Evolutionary conservation across 2,888 invertebrate species (phyloP), one percentile per base, ranked within the genome.

Genomic region (Crematogaster levior): DNA sequence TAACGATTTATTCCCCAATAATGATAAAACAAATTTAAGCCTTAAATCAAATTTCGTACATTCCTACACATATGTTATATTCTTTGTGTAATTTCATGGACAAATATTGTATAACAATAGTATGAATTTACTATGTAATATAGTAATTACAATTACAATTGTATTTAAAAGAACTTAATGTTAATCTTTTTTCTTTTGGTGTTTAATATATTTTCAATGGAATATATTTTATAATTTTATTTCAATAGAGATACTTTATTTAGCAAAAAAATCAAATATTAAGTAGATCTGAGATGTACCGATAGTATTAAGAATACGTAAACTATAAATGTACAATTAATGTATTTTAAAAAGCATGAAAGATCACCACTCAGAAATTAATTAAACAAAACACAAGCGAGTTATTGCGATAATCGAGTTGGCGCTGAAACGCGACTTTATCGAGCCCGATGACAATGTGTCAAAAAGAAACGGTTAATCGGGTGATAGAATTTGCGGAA

Each of bases 1-100:
- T 91, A 88, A 87, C 81, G 27, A 72, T n/a, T 66, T 15, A 6
- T 43, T 21, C 7, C 12, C 7, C 6, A 30, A 37, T 65, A n/a
- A 56, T 5, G 1, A 15, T 9, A 68, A 61, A 24, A 24, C 9
- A 21, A 37, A 15, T 5, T 75, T 53, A 15, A 66, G 3, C n/a
- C n/a, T 51, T 1, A 12, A 24, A 46, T 75, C 9, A 65, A 37
- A 27, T 63, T 66, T 66, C 24, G 3, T 66, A 53, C 51, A 27
- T 53, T 53, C 27, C 63, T 34, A 34, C 15, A 48, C 24, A 18
- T 3, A 75, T 51, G 6, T 72, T 73, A 73, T 43, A 21, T 27
- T 24, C 27, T 15, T 40, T 43, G 1, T 74, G 24, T 43, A 60
- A 74, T 34, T 58, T 30, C 10, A 43, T 46, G 5, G 10, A 73